Evolutionary conservation across 1,140 invertebrate genomes (phyloP).

Genomic region (Bursaphelenchus mucronatus): DNA sequence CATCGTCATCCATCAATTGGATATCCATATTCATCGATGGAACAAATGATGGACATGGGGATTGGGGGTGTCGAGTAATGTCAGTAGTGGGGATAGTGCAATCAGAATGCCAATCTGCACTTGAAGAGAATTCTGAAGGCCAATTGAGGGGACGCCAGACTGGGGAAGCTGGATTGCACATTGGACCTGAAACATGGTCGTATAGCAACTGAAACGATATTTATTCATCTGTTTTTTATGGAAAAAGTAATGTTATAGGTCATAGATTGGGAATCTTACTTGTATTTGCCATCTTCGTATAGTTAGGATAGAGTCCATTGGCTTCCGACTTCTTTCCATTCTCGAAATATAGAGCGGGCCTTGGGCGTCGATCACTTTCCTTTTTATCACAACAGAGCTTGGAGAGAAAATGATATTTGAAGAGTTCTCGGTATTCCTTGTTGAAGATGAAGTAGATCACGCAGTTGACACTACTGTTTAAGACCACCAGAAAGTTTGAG

Average conservation of each 20-base stretch:
- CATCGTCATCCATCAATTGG: slow-evolving; percentile 13
- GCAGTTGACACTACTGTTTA: slow-evolving; percentile 55
- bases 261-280: too few relatives aligned
- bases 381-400: slow-evolving; percentile 5
- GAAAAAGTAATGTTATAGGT: neutral
- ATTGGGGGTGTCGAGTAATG: neutral
- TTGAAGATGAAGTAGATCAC: slow-evolving; percentile 59
- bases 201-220: neutral
- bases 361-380: neutral
- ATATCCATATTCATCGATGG: slow-evolving; percentile 12
- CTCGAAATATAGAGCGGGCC: neutral
- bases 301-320: neutral
- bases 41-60: slow-evolving; percentile 2
- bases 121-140: neutral
- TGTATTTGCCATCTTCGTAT: neutral
- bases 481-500: slow-evolving; percentile 57
- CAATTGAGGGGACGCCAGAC: neutral
- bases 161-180: slow-evolving; percentile 3
- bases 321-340: neutral
- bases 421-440: slow-evolving; percentile 55
- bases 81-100: neutral
- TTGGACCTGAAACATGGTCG: neutral
- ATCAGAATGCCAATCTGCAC: neutral
- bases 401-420: slow-evolving; percentile 37
- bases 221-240: neutral